A percentile compares a stretch with the other conserved stretches of the same genome.
Conservation (phyloP, 2,797 vertebrate species). For the Zenarchopterus dispar region DNA sequence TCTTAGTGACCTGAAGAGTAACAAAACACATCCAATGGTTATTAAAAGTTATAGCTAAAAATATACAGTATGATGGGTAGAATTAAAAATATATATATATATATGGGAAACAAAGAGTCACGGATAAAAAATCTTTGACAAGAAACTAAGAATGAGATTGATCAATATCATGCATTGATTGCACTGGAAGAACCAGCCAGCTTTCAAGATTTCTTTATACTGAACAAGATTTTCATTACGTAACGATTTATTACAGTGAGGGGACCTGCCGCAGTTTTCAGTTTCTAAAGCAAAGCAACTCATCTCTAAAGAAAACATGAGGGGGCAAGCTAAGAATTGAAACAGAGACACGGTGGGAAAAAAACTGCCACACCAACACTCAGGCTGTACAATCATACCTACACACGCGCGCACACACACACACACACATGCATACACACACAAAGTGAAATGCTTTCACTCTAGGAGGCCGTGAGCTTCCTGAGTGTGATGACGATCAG, state of each 20-base stretch:
- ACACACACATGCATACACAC: conserved; percentile 2
- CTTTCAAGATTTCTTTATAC: conserved; percentile 49
- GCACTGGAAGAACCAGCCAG: conserved; percentile 76
- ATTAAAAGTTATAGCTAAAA: no score
- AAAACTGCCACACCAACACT: conserved; percentile 23
- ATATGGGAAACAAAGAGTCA: not conserved
- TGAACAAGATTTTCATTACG: conserved; percentile 18
- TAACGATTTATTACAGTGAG: conserved; percentile 28
- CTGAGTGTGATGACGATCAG: conserved; percentile 93
- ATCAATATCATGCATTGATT: conserved; percentile 15
- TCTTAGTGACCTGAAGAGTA: no score
- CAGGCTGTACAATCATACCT: not conserved
- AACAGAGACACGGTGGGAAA: conserved; percentile 6
- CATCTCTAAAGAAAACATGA: conserved; percentile 5
- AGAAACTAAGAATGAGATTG: not conserved
- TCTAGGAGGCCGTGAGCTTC: conserved; percentile 92
- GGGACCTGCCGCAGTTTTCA: conserved; percentile 62
- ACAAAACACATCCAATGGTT: no score
- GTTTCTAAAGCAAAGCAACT: conserved; percentile 47
- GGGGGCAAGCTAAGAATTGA: not conserved
- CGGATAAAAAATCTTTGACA: conserved; percentile 1
- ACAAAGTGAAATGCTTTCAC: conserved; percentile 3
- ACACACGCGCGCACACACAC: conserved; percentile 1
- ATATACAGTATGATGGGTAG: not conserved
- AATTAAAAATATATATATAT: not conserved